Conservation (phyloP, 2,113 vertebrate species). For the Cyanoliseus patagonus region DNA sequence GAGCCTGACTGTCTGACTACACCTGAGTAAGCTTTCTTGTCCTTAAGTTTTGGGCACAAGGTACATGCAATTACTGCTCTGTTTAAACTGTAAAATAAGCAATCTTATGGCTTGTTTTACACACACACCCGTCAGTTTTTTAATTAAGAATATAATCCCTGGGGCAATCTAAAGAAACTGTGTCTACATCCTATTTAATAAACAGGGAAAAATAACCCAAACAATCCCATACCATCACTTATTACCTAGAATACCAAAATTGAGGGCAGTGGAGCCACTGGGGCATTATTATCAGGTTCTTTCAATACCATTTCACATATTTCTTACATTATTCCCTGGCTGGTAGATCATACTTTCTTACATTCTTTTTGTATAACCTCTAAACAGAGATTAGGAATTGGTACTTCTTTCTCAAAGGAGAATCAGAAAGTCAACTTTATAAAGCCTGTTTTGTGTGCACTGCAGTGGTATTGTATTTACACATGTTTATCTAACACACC, state of each 20-base stretch:
- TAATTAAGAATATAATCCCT: neutral
- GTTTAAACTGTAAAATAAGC: neutral
- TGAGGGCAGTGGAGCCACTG: neutral
- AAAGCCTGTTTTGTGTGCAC: neutral
- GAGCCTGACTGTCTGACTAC: neutral
- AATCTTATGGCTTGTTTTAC: neutral
- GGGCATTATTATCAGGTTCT: neutral
- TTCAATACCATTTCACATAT: neutral
- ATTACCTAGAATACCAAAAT: neutral
- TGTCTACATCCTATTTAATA: neutral
- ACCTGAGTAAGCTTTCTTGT: neutral
- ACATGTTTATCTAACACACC: neutral
- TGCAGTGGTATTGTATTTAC: slow-evolving; percentile 9
- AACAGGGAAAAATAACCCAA: neutral
- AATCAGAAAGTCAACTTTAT: neutral
- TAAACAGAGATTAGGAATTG: neutral
- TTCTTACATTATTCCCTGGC: neutral
- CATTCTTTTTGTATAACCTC: neutral
- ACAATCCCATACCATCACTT: neutral
- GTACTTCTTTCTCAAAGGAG: neutral
- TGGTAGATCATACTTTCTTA: neutral
- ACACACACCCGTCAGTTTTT: neutral
- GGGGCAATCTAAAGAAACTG: neutral
- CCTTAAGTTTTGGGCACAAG: neutral
- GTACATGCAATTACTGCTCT: neutral